Percentiles rank a stretch among this genome's conserved stretches.
phyloP scores from a whole-genome alignment of 2,888 invertebrate species.

The Antheraea yamamai region DNA sequence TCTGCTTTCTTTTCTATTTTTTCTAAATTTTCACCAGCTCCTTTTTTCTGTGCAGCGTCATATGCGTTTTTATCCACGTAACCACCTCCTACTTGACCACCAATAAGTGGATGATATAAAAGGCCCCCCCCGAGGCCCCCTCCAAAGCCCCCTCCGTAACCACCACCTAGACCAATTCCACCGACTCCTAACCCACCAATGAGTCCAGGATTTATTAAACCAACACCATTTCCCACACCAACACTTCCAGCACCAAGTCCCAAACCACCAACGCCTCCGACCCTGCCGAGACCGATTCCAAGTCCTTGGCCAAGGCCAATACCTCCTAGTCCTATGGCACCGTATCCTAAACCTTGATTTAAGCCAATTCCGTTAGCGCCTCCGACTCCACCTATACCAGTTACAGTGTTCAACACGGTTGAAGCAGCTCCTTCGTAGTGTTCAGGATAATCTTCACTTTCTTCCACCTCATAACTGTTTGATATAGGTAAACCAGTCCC shows the following conservation, averaged over 20 bases:
- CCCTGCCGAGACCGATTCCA: slow-evolving; percentile 44
- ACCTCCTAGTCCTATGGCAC: slow-evolving; percentile 43
- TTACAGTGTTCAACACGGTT: slow-evolving; percentile 61
- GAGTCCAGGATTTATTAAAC: slow-evolving; percentile 22
- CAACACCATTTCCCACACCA: slow-evolving; percentile 39
- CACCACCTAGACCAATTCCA: slow-evolving; percentile 62
- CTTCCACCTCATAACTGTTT: slow-evolving; percentile 81
- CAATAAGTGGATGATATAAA: slow-evolving; percentile 67
- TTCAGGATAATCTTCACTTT: slow-evolving; percentile 82
- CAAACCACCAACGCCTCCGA: slow-evolving; percentile 48
- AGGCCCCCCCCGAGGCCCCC: slow-evolving; percentile 61
- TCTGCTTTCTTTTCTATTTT: slow-evolving; percentile 80
- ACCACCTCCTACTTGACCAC: slow-evolving; percentile 70
- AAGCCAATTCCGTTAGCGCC: slow-evolving; percentile 42
- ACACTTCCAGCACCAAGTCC: slow-evolving; percentile 44
- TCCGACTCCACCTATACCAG: slow-evolving; percentile 50
- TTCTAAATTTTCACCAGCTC: slow-evolving; percentile 78
- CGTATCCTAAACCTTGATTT: slow-evolving; percentile 36
- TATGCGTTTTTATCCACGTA: slow-evolving; percentile 81
- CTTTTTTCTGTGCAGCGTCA: slow-evolving; percentile 81
- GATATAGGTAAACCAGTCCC: slow-evolving; percentile 68
- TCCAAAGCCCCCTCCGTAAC: slow-evolving; percentile 48
- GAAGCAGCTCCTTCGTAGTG: slow-evolving; percentile 72
- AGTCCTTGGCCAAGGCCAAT: slow-evolving; percentile 47
- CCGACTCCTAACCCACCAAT: slow-evolving; percentile 54